Evolutionary conservation across 2,888 invertebrate genomes (phyloP).

Genomic region (Xestia sexstrigata): DNA sequence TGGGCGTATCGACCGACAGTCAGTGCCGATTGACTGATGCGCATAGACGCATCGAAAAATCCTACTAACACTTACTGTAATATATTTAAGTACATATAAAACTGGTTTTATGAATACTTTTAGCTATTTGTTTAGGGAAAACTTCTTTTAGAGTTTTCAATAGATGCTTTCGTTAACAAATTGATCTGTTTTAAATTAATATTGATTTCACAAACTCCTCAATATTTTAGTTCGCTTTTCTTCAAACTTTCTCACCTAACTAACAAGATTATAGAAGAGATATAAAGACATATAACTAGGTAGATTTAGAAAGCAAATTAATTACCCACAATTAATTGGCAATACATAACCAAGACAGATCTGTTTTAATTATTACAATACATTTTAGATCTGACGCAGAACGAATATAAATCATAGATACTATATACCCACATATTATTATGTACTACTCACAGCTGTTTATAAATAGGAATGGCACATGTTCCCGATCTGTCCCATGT

Average conservation of each 20-base stretch:
- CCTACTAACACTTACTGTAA: conserved; percentile 48
- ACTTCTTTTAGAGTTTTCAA: conserved; percentile 13
- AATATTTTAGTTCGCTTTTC: background rate
- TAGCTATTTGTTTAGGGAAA: conserved; percentile 15
- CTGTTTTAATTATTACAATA: conserved; percentile 38
- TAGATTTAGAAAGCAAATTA: background rate
- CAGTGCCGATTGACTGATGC: conserved; percentile 70
- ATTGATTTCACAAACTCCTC: conserved; percentile 2
- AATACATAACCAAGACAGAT: conserved; percentile 22
- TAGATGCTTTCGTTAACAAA: conserved; percentile 10
- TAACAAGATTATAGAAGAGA: background rate
- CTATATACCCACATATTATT: background rate
- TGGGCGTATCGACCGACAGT: conserved; percentile 68
- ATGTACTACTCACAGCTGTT: conserved; percentile 33
- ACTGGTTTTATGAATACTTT: conserved; percentile 43
- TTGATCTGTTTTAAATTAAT: conserved; percentile 17
- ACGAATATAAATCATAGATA: conserved; percentile 42
- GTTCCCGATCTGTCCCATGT: conserved; percentile 71
- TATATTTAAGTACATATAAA: conserved; percentile 48
- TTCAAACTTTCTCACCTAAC: background rate
- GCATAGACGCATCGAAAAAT: conserved; percentile 60
- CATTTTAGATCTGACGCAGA: conserved; percentile 24
- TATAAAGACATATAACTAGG: background rate
- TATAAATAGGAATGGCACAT: conserved; percentile 52
- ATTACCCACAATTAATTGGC: conserved; percentile 14